These are phyloP conservation scores for Agrochola litura DNA, from an alignment of 2,888 invertebrate species.

Conservation along the genomic window DNA sequence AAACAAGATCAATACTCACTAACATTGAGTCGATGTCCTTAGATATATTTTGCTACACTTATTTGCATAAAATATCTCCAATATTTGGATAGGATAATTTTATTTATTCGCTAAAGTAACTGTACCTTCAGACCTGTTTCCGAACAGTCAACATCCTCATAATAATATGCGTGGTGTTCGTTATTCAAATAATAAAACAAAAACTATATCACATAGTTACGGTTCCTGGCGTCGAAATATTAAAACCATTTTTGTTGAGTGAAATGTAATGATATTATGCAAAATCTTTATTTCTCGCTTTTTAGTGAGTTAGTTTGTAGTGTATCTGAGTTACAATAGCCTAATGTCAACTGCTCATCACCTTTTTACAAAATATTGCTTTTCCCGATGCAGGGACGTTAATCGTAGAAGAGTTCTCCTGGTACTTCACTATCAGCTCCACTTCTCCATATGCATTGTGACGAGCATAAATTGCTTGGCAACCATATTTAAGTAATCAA, in stretches of 20 bases:
- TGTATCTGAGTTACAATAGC: too few relatives aligned
- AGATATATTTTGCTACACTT: conserved; percentile 35
- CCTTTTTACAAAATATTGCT: too few relatives aligned
- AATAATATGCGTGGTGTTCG: conserved; percentile 55
- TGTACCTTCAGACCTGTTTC: conserved; percentile 78
- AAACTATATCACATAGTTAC: conserved; percentile 39
- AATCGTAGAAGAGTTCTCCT: too few relatives aligned
- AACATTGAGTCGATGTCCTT: conserved; percentile 65
- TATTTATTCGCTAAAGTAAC: conserved; percentile 74
- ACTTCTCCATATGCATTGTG: too few relatives aligned
- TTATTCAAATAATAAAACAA: conserved; percentile 50
- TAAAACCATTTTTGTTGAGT: neutral
- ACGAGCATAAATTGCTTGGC: too few relatives aligned
- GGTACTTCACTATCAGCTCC: too few relatives aligned
- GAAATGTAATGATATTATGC: neutral
- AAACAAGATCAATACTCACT: conserved; percentile 17
- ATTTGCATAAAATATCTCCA: conserved; percentile 57
- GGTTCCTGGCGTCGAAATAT: conserved; percentile 36
- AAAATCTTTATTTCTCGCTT: too few relatives aligned
- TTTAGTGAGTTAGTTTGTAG: too few relatives aligned
- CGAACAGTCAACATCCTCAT: conserved; percentile 81
- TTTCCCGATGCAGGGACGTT: too few relatives aligned
- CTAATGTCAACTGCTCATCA: too few relatives aligned
- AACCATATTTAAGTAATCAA: too few relatives aligned
- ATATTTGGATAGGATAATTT: conserved; percentile 59